Base-by-base conservation (phyloP, 2,797 vertebrate species). In the Parotocinclus haroldoi region DNA sequence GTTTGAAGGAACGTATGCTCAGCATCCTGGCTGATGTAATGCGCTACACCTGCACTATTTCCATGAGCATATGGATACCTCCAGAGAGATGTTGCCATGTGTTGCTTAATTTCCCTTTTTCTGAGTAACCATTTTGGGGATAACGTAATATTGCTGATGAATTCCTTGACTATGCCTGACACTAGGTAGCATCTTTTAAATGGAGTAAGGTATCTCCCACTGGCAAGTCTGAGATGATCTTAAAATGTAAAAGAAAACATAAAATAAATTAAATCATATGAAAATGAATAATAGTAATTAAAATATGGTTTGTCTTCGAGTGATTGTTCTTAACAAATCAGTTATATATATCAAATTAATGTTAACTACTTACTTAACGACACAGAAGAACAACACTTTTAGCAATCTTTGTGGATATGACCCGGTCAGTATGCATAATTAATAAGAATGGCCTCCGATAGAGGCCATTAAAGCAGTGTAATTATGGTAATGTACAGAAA, bases 311-410 rank as follows among this genome's bases (percentile, higher is more conserved):
- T 44, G 42, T 9, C 42, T 44, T 10, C 10, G 42, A 44, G 42
- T 10, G 9, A 44, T 44, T 44, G 4, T 44, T 27, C 5, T 27
- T 27, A 82, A 27, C 27, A 27, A 27, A 27, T 27, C 27, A 5
- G 27, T 5, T 27, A 2, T 27, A 27, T 82, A 81, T 72, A 83
- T 87, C 77, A 83, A 78, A 83, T 85, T 80, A 80, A 84, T 84
- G 73, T 61, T 75, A 78, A 79, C 82, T 77, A 83, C 83, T 84
- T 83, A 82, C 84, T 84, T 82, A 82, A 85, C 78, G 69, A 79
- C 68, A 68, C 58, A 81, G 69, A 73, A 74, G 73, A 75, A 78
- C 74, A 83, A 65, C 72, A 76, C 76, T 83, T 74, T 27, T 27
- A 27, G 27, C 27, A 27, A 27, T 27, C 27, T 56, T 70, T 9